Evolutionary conservation across 2,888 invertebrate genomes (phyloP), one percentile per base, ranked within the genome.

Genomic region (Limnephilus auricula): DNA sequence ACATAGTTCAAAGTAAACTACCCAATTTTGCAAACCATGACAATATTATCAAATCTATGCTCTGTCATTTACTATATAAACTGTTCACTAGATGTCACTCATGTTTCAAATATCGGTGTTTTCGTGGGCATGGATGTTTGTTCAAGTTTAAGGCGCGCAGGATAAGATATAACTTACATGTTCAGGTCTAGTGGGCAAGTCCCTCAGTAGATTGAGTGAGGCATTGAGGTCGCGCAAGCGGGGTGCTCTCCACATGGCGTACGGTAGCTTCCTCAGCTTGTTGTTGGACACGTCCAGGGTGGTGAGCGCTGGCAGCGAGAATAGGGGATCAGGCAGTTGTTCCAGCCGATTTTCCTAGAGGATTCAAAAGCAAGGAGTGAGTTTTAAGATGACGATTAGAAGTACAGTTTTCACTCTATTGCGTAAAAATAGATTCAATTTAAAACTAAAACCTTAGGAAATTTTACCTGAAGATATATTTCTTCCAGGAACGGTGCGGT

Each of bases 241-340:
- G 0, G 98, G 98, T 1, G 99, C 97, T 25, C 97, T 95, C 99
- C 99, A 99, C 96, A 99, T 95, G 93, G 97, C 97, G 91, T 97
- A 97, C 0, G 99, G 99, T 90, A 99, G 95, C 87, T 96, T 95
- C 93, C 98, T 97, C 90, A 99, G 95, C 95, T 99, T 98, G 95
- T 99, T 99, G 95, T 99, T 98, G 0, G 99, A 98, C n/a, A 99
- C 97, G 94, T 99, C 99, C 93, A 99, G 96, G 2, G 98, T 97
- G 18, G 97, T 96, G 79, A 99, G 95, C 0, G 97, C 95, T 0
- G 98, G 98, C 90, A 99, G 96, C 9, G 96, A 96, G 95, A 99
- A 99, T 45, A 99, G 95, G 90, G 97, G 97, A 3, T 97, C 96
- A 0, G 99, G 99, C 18, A 99, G 95, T 90, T 96, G 96, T 93